Evolutionary conservation across 2,113 vertebrate genomes (phyloP), one percentile per base, ranked within the genome.

Genomic region (Sinocyclocheilus anshuiensis): DNA sequence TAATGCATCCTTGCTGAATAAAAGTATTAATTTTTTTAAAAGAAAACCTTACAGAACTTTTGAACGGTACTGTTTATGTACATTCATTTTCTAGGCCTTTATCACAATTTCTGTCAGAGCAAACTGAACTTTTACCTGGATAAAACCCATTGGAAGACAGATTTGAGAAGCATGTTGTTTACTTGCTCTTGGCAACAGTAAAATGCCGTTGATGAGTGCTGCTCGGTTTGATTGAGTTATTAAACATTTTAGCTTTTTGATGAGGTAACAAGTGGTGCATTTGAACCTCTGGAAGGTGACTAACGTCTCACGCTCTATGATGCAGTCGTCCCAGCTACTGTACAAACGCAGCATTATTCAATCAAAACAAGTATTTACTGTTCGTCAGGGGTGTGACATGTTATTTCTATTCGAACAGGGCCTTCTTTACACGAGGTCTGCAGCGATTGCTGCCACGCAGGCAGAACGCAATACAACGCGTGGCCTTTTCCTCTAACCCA

Each of bases 221-320:
- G 10, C 36, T 72, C 69, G 42, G 77, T 39, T 8, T 61, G 29
- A 59, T 80, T 6, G 29, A 59, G 29, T 61, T 61, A 61, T 16
- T 80, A 80, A 61, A 61, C n/a, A 4, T 42, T 36, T 42, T 24
- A 61, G 33, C 33, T 15, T 42, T 81, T 33, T 81, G 24, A 50
- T 82, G 65, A 82, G 81, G 81, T 69, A 53, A 77, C 55, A 85
- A 48, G 69, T 1, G 6, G 48, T 72, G 26, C 45, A 87, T 85
- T 87, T 88, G 88, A 90, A 86, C 57, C 74, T 9, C 82, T 89
- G 89, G 91, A 93, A 92, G 89, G 72, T 92, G 91, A 93, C 90
- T 92, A 91, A 93, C 20, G 91, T 91, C 88, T 91, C 89, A 77
- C 55, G 88, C 76, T 85, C 90, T 87, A 86, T 75, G 50, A 90